Base-by-base conservation (phyloP, 2,888 invertebrate species). In the Troglohyphantes excavatus region DNA sequence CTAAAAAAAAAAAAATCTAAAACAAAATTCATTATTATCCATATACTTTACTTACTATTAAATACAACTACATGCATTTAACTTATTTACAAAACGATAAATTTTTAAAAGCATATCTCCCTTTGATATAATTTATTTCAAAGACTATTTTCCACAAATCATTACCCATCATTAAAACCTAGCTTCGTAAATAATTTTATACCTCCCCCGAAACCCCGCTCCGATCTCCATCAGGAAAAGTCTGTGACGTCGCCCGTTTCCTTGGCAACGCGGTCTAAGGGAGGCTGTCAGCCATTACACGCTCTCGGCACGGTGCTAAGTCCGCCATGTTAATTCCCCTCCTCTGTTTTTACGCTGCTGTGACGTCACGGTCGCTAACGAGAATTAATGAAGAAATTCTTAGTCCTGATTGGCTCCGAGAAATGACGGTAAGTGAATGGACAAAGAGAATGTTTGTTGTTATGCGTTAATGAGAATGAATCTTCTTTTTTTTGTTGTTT, bases 341-440 rank as follows among this genome's bases (percentile, higher is more conserved):
- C 87, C 79, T 73, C 87, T 86, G 78, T 79, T 79, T 78, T 86
- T 85, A 75, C 75, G 59, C 78, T 59, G 61, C n/a, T 33, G 43
- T 87, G 87, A 87, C 87, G 87, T 87, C 87, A 87, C 65, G 29
- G 73, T 53, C 73, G 81, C 87, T 87, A 87, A 87, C 87, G 81
- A 87, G 87, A 87, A 87, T 87, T 87, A 87, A 87, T 87, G 87
- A 87, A 87, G 87, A 81, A 87, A 81, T 87, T 43, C 87, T 81
- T 61, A 23, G 72, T 65, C 81, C 87, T 87, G 87, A 87, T 87
- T 87, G 87, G 87, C 46, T 46, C 78, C 43, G 53, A 21, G 65
- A 65, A 65, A 61, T 67, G 81, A 73, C 73, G 81, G 87, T 87
- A 87, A 87, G 87, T 87, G 87, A 87, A 87, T 81, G 81, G 87